These are phyloP conservation scores for Gambusia affinis DNA, from an alignment of 2,113 vertebrate species.

Conservation along the genomic window DNA sequence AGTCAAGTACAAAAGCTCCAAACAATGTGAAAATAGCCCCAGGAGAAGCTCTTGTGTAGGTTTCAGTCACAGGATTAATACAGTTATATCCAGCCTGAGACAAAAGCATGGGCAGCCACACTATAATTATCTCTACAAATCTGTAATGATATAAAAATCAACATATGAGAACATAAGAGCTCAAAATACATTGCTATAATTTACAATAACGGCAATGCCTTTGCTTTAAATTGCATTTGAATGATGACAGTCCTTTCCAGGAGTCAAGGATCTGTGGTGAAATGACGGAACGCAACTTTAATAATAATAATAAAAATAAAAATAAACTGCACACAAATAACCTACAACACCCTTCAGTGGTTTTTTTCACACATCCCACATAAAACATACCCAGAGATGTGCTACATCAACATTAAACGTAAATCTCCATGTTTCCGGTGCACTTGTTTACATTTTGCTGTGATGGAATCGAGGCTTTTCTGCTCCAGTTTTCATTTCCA, in stretches of 20 bases:
- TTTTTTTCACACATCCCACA: slow-evolving; percentile 9
- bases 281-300: slow-evolving; percentile 53
- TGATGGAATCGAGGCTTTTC: slow-evolving; percentile 18
- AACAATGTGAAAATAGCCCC: slow-evolving; percentile 69
- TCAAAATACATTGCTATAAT: slow-evolving; percentile 70
- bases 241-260: slow-evolving; percentile 28
- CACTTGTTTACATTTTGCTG: slow-evolving; percentile 14
- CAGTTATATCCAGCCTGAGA: slow-evolving; percentile 35
- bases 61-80: slow-evolving; percentile 65
- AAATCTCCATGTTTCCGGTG: slow-evolving; percentile 13
- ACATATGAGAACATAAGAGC: slow-evolving; percentile 45
- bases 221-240: slow-evolving; percentile 36
- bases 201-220: slow-evolving; percentile 45
- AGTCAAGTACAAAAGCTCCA: slow-evolving; percentile 69
- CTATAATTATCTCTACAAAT: slow-evolving; percentile 33
- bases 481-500: slow-evolving; percentile 31
- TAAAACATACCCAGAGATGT: slow-evolving; percentile 18
- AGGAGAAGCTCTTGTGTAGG: slow-evolving; percentile 52
- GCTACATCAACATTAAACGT: not conserved
- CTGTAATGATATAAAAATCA: slow-evolving; percentile 35
- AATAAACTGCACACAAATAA: slow-evolving; percentile 30
- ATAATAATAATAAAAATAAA: slow-evolving; percentile 11
- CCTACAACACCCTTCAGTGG: not conserved
- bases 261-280: slow-evolving; percentile 30
- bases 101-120: slow-evolving; percentile 31